Evolutionary conservation across 2,888 invertebrate species (phyloP).

Genomic region (Tenthredo notha): DNA sequence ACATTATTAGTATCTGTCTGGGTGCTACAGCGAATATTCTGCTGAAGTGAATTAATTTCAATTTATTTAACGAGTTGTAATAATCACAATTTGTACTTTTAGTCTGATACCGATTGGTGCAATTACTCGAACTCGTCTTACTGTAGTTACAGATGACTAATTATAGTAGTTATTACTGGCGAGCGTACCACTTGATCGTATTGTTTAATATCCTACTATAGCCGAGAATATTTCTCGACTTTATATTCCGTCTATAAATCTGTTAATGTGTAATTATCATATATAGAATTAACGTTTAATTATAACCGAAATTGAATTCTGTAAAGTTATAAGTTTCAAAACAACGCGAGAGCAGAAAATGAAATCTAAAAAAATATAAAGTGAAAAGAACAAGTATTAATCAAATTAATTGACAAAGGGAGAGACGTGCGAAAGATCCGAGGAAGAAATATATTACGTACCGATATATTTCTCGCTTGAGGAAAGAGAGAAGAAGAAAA

Average conservation of each 20-base stretch:
- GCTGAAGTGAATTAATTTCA: conserved; percentile 60
- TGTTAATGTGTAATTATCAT: background rate
- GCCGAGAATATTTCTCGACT: background rate
- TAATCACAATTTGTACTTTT: conserved; percentile 62
- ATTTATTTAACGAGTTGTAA: conserved; percentile 64
- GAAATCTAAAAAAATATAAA: background rate
- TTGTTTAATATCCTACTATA: background rate
- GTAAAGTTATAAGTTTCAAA: background rate
- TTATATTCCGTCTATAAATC: background rate
- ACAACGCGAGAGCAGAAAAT: background rate
- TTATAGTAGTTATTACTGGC: conserved; percentile 26
- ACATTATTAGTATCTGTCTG: background rate
- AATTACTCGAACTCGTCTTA: conserved; percentile 56
- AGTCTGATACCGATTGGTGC: conserved; percentile 61
- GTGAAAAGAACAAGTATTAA: background rate
- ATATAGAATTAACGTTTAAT: background rate
- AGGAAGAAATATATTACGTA: background rate
- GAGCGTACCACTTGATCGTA: conserved; percentile 52
- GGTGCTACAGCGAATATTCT: background rate
- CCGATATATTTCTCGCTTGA: conserved; percentile 1
- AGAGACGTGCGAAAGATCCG: background rate
- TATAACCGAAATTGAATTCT: background rate
- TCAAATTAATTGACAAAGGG: conserved; percentile 1
- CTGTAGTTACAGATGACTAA: background rate
- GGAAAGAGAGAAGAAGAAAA: background rate